Base-by-base conservation (phyloP, 2,113 vertebrate genomes). In the Tricholaema leucomelas region DNA sequence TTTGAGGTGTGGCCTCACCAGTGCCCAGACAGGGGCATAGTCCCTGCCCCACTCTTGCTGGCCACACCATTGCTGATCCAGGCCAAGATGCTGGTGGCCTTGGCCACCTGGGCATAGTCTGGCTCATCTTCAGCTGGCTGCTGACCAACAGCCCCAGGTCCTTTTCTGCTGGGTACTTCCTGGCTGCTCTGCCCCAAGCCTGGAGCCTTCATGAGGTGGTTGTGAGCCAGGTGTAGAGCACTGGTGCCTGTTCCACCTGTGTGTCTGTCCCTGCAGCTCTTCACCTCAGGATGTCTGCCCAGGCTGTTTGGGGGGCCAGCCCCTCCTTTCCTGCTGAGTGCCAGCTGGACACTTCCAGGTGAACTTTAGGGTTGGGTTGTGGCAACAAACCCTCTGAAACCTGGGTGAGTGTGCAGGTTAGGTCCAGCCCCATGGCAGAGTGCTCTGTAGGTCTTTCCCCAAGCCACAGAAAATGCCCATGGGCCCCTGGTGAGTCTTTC, bases 391-490 rank as follows among this genome's bases (percentile, higher is more conserved):
- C 4, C 0, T 6, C 0, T 2, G 36, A 78, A 56, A 56, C 12
- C 9, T 36, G 23, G 9, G 2, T 0, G 1, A 65, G 56, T 42
- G 58, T 2, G 8, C 15, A 9, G 75, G 24, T 3, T 16, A 15
- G 10, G 33, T 9, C 25, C 72, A 61, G 67, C 48, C 67, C 27
- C 1, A 1, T 58, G 65, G 38, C 54, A 20, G 24, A 3, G 76
- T 1, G 31, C 15, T 31, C 38, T 1, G 2, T 3, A 7, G 24
- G 19, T 36, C 33, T 46, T 83, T 77, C 58, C 42, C 63, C 6
- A 5, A 42, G 63, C 18, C 46, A 6, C 72, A 46, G 55, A 40
- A 12, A 11, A 12, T 30, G 10, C 7, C 65, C 42, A 25, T 59
- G 31, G 66, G 33, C 28, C 48, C 19, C 48, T 0, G 0, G 54